Base-by-base conservation (phyloP, 2,888 invertebrate genomes). In the Oligia latruncula region DNA sequence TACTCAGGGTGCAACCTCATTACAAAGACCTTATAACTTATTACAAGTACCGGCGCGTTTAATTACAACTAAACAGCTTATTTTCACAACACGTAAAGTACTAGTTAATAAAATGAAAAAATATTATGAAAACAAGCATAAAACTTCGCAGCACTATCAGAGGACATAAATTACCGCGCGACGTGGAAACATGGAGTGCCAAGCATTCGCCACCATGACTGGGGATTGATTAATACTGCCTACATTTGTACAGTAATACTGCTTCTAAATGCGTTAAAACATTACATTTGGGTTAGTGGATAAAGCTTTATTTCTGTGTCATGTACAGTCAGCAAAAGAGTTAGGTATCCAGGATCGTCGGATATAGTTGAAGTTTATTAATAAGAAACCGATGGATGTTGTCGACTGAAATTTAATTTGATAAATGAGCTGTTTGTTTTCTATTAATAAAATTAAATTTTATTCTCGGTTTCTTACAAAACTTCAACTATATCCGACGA, bases 111-210 rank as follows among this genome's bases (percentile, higher is more conserved):
- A 84, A 86, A 76, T 82, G 40, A 77, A 74, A 49, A 72, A 76
- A 76, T 73, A 62, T 84, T 86, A 87, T 84, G 60, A 87, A 84
- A 71, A 84, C 81, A 65, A 68, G 71, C 77, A 77, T 85, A 74
- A 84, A 84, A 66, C 78, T 65, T 76, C 11, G 66, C 65, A 23
- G 58, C 77, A 87, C 76, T 87, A 87, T 85, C 87, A 85, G 43
- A 40, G 43, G 71, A 58, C 80, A 85, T 85, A 85, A 87, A 85
- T 85, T 64, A 85, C 77, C 0, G 13, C 58, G 77, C 15, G 85
- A 84, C 85, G 85, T 77, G 85, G 67, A 85, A 80, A 85, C 87
- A 87, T 85, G 85, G 85, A 85, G 87, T 80, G 85, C 85, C 85
- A 87, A 70, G 84, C 77, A 84, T 88, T 87, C 81, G 76, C 82